Percentiles rank a stretch among this genome's conserved stretches.
Conservation (phyloP, 2,113 vertebrate genomes). For the Myrmecophaga tridactyla region DNA sequence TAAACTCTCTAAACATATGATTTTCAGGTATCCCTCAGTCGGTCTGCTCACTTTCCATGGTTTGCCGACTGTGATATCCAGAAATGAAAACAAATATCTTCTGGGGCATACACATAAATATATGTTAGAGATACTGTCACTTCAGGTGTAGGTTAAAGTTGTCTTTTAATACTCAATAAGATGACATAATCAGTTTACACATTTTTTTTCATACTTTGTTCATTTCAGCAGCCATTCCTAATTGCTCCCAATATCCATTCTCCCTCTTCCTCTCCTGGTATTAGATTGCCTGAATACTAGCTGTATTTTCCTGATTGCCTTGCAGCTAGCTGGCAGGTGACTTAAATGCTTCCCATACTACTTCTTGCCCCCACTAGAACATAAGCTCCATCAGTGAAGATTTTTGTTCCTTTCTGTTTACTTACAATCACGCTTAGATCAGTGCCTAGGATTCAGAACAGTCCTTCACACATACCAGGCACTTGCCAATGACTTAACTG, state of each 20-base stretch:
- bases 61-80: neutral
- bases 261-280: neutral
- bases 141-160: neutral
- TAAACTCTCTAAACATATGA: neutral
- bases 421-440: neutral
- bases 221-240: neutral
- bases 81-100: neutral
- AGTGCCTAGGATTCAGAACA: neutral
- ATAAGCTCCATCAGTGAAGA: neutral
- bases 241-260: neutral
- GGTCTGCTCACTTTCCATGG: neutral
- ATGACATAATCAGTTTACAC: neutral
- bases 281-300: neutral
- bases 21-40: neutral
- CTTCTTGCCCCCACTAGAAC: neutral
- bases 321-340: neutral
- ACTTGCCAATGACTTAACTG: neutral
- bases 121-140: neutral
- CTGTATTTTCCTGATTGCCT: neutral
- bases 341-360: neutral
- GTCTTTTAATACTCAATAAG: neutral
- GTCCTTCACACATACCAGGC: neutral
- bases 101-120: neutral
- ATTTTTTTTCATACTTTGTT: neutral
- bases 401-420: neutral